These are phyloP conservation scores for Clitarchus hookeri DNA, from an alignment of 2,888 invertebrate genomes.

Conservation along the genomic window DNA sequence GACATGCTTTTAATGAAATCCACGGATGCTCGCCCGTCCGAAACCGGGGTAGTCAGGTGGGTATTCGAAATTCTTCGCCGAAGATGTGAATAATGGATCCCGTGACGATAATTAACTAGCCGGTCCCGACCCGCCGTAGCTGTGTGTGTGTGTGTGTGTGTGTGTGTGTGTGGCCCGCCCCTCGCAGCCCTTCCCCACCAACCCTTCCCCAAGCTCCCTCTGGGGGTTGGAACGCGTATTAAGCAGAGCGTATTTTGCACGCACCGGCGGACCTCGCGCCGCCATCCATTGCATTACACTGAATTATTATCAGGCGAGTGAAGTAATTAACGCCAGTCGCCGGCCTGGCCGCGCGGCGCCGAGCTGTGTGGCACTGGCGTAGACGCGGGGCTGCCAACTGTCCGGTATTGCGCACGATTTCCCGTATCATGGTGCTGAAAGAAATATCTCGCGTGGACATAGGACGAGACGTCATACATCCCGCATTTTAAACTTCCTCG, in stretches of 20 bases:
- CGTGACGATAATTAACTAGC: background rate
- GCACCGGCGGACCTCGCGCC: background rate
- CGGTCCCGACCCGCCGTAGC: background rate
- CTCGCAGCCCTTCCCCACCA: background rate
- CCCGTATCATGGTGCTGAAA: no score
- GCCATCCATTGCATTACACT: background rate
- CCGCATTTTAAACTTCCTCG: no score
- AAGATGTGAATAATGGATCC: background rate
- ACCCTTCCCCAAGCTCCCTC: background rate
- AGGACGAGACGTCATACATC: no score
- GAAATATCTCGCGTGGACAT: no score
- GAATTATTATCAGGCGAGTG: background rate
- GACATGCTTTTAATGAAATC: background rate
- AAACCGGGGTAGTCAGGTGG: background rate
- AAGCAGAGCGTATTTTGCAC: constrained; percentile 5
- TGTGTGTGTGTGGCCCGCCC: background rate
- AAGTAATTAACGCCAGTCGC: background rate
- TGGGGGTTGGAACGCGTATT: background rate
- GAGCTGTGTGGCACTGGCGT: no score
- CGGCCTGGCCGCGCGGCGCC: background rate
- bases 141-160: no score
- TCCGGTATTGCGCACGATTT: no score
- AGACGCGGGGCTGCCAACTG: no score
- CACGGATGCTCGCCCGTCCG: background rate
- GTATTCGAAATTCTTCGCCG: background rate